Evolutionary conservation across 2,888 invertebrate genomes (phyloP).

Genomic region (Dendrolimus pini): DNA sequence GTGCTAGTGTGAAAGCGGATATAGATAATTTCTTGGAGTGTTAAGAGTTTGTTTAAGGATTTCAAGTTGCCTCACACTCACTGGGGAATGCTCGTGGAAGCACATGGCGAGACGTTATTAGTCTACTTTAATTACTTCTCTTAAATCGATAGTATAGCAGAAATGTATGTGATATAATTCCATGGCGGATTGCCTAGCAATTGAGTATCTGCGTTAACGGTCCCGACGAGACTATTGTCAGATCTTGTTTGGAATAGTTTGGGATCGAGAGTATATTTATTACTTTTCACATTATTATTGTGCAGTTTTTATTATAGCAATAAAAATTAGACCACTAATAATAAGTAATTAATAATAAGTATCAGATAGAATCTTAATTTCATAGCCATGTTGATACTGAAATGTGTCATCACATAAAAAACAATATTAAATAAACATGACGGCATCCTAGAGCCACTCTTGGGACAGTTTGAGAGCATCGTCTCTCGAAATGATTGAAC

Average conservation of each 20-base stretch:
- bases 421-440: slow-evolving; percentile 22
- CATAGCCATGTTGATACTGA: not conserved
- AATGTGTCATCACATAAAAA: not conserved
- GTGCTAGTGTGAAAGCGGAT: slow-evolving; percentile 14
- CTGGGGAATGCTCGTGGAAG: slow-evolving; percentile 25
- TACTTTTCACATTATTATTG: not conserved
- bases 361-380: not conserved
- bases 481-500: slow-evolving; percentile 71
- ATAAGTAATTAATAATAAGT: too few relatives aligned
- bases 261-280: not conserved
- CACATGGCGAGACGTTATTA: slow-evolving; percentile 39
- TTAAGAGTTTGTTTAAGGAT: slow-evolving; percentile 8
- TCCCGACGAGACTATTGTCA: slow-evolving; percentile 50
- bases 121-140: slow-evolving; percentile 37
- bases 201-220: slow-evolving; percentile 47
- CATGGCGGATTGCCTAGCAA: slow-evolving; percentile 38
- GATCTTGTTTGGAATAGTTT: slow-evolving; percentile 28
- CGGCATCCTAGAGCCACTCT: slow-evolving; percentile 48
- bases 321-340: too few relatives aligned
- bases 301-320: not conserved
- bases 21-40: not conserved
- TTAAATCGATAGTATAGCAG: not conserved
- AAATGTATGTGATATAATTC: slow-evolving; percentile 25
- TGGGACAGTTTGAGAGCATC: slow-evolving; percentile 55
- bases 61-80: slow-evolving; percentile 9